These are phyloP conservation scores for Naso thynnoides DNA, from an alignment of 2,797 vertebrate species.

Conservation along the genomic window DNA sequence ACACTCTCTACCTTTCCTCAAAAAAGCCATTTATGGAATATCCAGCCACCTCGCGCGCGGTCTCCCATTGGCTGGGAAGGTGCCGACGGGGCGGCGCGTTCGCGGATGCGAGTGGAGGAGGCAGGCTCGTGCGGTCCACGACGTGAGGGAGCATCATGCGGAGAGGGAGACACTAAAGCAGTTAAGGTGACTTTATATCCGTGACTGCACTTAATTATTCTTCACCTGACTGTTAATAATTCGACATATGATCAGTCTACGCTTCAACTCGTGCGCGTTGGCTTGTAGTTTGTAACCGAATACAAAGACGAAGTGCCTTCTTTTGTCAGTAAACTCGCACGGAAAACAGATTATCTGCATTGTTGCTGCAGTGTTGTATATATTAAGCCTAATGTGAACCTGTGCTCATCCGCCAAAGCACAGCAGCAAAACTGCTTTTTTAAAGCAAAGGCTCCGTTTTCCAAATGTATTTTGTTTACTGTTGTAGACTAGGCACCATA, in stretches of 20 bases:
- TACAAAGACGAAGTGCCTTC: too few relatives aligned
- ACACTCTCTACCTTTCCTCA: conserved; percentile 82
- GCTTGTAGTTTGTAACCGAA: not conserved
- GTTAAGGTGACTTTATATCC: conserved; percentile 17
- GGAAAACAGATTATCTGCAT: conserved; percentile 13
- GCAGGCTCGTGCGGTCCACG: conserved; percentile 45
- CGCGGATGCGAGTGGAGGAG: conserved; percentile 53
- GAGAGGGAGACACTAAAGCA: conserved; percentile 19
- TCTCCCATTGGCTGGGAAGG: conserved; percentile 89
- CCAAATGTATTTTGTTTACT: not conserved
- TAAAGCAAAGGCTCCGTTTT: not conserved
- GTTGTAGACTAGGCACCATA: too few relatives aligned
- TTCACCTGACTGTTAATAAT: not conserved
- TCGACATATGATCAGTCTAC: not conserved
- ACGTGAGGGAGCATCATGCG: not conserved
- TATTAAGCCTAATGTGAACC: not conserved
- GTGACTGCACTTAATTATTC: not conserved
- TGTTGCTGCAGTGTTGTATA: conserved; percentile 28
- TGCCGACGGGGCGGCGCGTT: conserved; percentile 70
- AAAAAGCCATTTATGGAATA: conserved; percentile 87
- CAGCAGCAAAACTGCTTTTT: not conserved
- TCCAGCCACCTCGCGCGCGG: conserved; percentile 87
- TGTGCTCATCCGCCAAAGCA: not conserved
- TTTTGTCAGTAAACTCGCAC: conserved; percentile 13
- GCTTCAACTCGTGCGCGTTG: not conserved